Percentiles rank a stretch among this genome's conserved stretches.
Evolutionary conservation across 2,797 vertebrate species (phyloP).

Genomic region (Synaphobranchus kaupii): DNA sequence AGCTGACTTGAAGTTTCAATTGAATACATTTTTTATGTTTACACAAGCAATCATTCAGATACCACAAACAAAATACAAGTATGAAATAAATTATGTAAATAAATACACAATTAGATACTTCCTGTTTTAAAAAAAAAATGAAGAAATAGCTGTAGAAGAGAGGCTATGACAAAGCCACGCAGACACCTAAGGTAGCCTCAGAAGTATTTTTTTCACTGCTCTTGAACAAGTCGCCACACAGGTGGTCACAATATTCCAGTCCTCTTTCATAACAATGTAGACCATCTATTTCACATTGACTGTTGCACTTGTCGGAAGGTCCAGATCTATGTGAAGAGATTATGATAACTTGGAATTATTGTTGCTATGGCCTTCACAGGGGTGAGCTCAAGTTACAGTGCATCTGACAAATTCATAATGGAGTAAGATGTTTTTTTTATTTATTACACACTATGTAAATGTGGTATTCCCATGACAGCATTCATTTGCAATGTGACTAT

Average conservation of each 20-base stretch:
- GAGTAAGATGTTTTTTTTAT: neutral
- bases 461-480: conserved; percentile 4
- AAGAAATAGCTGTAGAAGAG: neutral
- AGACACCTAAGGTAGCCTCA: neutral
- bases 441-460: neutral
- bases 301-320: neutral
- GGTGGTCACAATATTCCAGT: neutral
- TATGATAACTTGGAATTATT: neutral
- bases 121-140: neutral
- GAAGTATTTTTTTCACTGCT: neutral
- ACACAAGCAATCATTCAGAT: too few relatives aligned
- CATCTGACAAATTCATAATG: neutral
- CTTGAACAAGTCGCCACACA: neutral
- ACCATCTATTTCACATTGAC: neutral
- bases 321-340: neutral
- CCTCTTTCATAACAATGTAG: neutral
- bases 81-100: neutral
- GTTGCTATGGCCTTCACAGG: neutral
- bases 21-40: neutral
- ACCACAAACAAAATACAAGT: neutral
- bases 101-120: neutral
- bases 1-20: neutral
- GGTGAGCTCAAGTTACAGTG: neutral
- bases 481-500: conserved; percentile 6
- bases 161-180: neutral